phyloP scores from a whole-genome alignment of 2,888 invertebrate genomes.

The Rotaria magnacalcarata region DNA sequence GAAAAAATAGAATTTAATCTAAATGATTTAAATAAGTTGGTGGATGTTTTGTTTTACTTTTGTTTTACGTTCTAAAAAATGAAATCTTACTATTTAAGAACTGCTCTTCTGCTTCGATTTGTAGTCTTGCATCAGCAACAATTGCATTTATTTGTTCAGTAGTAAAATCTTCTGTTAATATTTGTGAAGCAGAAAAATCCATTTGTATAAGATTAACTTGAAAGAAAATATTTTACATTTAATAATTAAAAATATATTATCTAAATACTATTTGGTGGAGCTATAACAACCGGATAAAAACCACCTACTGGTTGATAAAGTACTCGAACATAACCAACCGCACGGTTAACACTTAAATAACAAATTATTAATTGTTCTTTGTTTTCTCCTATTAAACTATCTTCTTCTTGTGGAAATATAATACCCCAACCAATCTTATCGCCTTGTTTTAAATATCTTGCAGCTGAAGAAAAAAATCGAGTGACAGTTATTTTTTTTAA shows the following conservation, averaged over 20 bases:
- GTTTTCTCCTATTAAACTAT: constrained; percentile 48
- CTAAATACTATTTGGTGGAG: constrained; percentile 41
- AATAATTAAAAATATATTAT: background rate
- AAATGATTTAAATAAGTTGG: too few relatives aligned
- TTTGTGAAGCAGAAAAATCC: constrained; percentile 42
- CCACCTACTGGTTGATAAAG: constrained; percentile 55
- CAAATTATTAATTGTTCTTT: constrained; percentile 54
- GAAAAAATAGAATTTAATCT: too few relatives aligned
- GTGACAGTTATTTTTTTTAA: too few relatives aligned
- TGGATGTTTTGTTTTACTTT: too few relatives aligned
- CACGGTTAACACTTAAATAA: constrained; percentile 54
- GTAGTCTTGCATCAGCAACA: constrained; percentile 41
- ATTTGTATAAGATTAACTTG: constrained; percentile 41
- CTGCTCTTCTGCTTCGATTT: constrained; percentile 44
- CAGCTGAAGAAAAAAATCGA: constrained; percentile 48
- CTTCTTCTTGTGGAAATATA: constrained; percentile 50
- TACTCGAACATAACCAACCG: constrained; percentile 53
- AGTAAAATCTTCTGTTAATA: constrained; percentile 43
- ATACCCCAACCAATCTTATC: constrained; percentile 55
- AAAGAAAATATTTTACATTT: background rate
- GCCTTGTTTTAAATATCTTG: constrained; percentile 51
- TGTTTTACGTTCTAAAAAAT: too few relatives aligned
- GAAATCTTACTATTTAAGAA: constrained; percentile 37
- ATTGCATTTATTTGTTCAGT: constrained; percentile 46
- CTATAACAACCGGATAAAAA: constrained; percentile 52